These are phyloP conservation scores for Stomatorhinus walkeri DNA, from an alignment of 2,797 vertebrate species.

Conservation along the genomic window DNA sequence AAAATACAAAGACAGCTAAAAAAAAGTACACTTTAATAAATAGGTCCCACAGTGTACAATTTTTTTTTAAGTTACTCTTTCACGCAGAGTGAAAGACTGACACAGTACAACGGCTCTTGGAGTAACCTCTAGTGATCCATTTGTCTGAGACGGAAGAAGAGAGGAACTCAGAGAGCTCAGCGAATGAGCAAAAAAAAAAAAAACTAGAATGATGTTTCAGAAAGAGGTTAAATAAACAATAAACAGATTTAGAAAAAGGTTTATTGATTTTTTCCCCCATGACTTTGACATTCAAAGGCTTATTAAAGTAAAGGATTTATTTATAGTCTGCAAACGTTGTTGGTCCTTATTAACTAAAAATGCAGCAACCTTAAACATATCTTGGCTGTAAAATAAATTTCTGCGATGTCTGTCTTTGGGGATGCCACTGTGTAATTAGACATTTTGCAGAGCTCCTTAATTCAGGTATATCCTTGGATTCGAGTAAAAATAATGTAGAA, in stretches of 20 bases:
- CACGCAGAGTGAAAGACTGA: not conserved
- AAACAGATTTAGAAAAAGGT: constrained; percentile 3
- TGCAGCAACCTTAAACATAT: not conserved
- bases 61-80: not conserved
- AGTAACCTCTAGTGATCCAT: constrained; percentile 7
- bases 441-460: not conserved
- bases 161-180: not conserved
- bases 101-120: not conserved
- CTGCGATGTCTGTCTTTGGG: not conserved
- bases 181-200: not conserved
- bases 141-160: not conserved
- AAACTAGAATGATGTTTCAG: not conserved
- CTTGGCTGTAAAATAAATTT: not conserved
- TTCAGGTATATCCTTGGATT: not conserved
- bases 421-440: not conserved
- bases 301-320: not conserved
- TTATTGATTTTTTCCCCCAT: not conserved
- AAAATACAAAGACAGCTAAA: not conserved
- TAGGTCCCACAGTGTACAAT: not conserved
- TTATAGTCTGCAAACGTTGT: not conserved
- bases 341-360: not conserved
- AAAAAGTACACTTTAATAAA: constrained; percentile 1
- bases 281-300: not conserved
- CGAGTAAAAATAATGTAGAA: not conserved
- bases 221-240: not conserved